Evolutionary conservation across 2,888 invertebrate genomes (phyloP), one percentile per base, ranked within the genome.

Genomic region (Cremastinae sp.): DNA sequence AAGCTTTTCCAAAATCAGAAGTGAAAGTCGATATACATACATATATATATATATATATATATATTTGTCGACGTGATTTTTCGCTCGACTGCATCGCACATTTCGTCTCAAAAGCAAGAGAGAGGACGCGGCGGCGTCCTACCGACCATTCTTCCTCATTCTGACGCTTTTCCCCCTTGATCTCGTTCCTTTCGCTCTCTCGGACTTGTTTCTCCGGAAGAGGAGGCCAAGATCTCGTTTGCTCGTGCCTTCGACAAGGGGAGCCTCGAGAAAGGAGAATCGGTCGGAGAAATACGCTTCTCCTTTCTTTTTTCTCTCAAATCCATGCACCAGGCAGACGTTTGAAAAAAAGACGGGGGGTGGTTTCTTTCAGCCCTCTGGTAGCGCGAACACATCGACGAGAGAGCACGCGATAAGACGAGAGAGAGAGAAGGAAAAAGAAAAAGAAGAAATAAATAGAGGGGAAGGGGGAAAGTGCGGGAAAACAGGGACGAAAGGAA

Each of bases 271-370:
- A 56, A 45, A 3, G 47, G 28, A 22, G 14, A 22, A 34, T 18
- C 14, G 58, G 69, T 64, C 59, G 53, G 38, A 61, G 68, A 75
- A 68, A 75, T 72, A 28, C 28, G 28, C 5, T 28, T 28, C 5
- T 28, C 28, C 28, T 28, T 28, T 28, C 72, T 72, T 72, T 75
- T 72, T 45, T 49, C 72, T 64, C 62, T 72, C 58, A 75, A 72
- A 75, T 75, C 68, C 68, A 68, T 75, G 75, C 56, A 49, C 71
- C 47, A 51, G 65, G 71, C 68, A 68, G 72, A 68, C 68, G 72
- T 43, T 58, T 64, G 56, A 28, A 28, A 28, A 28, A 28, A 28
- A n/a, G 41, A 16, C 49, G 38, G 43, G 51, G 38, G 47, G 71
- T 58, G 62, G 62, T 62, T 72, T 54, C 56, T 62, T 68, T 38